Evolutionary conservation across 1,140 invertebrate genomes (phyloP).

Genomic region (Drosophila insularis): DNA sequence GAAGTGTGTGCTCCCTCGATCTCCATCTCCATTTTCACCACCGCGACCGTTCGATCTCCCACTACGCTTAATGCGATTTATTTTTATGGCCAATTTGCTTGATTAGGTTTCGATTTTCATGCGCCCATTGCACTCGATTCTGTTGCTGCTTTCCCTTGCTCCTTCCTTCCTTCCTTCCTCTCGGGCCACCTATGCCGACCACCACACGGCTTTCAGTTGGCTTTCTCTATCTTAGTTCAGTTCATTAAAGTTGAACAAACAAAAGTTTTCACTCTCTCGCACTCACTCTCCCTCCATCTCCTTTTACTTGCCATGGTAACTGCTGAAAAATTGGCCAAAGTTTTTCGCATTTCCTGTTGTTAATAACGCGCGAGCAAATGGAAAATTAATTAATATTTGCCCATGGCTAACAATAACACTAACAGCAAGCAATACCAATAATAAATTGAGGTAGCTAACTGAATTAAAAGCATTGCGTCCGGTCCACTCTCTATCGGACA

Average conservation of each 20-base stretch:
- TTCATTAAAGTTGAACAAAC: constrained; percentile 63
- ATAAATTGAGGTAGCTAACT: constrained; percentile 14
- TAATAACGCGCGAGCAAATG: constrained; percentile 45
- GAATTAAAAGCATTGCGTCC: constrained; percentile 27
- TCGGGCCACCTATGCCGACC: too few species aligned
- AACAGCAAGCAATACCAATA: constrained; percentile 14
- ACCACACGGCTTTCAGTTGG: background rate
- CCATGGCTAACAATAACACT: constrained; percentile 8
- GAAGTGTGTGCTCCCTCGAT: constrained; percentile 43
- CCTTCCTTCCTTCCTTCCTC: background rate
- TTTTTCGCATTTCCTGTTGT: constrained; percentile 10
- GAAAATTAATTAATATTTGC: constrained; percentile 61
- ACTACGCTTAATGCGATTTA: constrained; percentile 72
- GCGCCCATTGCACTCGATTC: constrained; percentile 60
- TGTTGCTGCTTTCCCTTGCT: constrained; percentile 10
- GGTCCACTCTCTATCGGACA: constrained; percentile 7
- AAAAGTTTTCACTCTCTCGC: constrained; percentile 37
- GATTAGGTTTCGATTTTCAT: constrained; percentile 80
- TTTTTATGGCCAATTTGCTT: constrained; percentile 81
- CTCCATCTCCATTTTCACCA: constrained; percentile 20
- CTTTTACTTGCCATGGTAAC: background rate
- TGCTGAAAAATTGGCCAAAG: constrained; percentile 21
- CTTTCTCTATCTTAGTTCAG: background rate
- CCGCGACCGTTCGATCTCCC: constrained; percentile 7
- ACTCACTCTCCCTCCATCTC: background rate